These are phyloP conservation scores for Arge pagana DNA, from an alignment of 2,888 invertebrate species.

Conservation along the genomic window DNA sequence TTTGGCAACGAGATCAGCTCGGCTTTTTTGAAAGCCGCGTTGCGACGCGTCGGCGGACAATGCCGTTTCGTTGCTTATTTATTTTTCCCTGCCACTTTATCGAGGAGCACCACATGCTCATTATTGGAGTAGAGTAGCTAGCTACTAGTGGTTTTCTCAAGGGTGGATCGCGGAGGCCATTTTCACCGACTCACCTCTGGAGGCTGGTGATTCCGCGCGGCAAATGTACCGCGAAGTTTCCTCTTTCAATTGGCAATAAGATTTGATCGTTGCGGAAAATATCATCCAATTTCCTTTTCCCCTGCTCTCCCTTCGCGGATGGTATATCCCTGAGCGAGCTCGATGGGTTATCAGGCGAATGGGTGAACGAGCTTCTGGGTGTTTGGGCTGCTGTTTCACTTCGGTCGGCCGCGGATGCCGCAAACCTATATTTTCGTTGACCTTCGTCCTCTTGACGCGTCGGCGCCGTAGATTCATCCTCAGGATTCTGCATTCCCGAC, in stretches of 20 bases:
- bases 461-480: conserved; percentile 15
- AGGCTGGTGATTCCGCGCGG: conserved; percentile 45
- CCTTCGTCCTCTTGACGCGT: conserved; percentile 15
- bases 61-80: conserved; percentile 16
- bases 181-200: conserved; percentile 40
- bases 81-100: conserved; percentile 15
- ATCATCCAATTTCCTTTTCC: conserved; percentile 56
- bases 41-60: no score
- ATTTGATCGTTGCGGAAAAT: conserved; percentile 56
- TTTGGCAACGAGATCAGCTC: no score
- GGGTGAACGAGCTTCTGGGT: no score
- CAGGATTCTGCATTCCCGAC: background rate
- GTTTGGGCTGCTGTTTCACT: conserved; percentile 15
- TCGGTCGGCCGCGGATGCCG: conserved; percentile 9
- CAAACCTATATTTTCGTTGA: conserved; percentile 17
- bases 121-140: conserved; percentile 19
- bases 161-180: conserved; percentile 37
- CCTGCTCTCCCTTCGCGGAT: conserved; percentile 33
- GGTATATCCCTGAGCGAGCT: conserved; percentile 19
- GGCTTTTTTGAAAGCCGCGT: no score
- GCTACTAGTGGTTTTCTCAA: conserved; percentile 32
- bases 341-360: no score
- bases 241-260: conserved; percentile 56
- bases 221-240: conserved; percentile 55
- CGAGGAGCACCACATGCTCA: conserved; percentile 21